phyloP scores from a whole-genome alignment of 1,140 invertebrate species.

The Steinernema feltiae region DNA sequence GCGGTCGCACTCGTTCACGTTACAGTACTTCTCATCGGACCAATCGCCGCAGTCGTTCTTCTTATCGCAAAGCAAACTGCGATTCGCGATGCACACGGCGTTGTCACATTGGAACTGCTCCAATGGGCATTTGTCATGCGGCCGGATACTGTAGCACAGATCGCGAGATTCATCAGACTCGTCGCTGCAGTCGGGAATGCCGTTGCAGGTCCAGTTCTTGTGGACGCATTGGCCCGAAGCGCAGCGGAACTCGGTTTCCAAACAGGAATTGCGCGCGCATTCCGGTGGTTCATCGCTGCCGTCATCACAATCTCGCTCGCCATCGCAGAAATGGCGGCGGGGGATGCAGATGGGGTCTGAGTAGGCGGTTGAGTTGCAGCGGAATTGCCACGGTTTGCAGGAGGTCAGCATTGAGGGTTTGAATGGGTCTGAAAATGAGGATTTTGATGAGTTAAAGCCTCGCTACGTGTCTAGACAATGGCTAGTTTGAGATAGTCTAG shows the following conservation, averaged over 20 bases:
- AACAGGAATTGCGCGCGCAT: slow-evolving; percentile 50
- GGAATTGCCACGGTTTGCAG: slow-evolving; percentile 6
- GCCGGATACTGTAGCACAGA: not conserved
- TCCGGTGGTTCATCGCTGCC: slow-evolving; percentile 10
- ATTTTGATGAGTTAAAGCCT: too few species aligned
- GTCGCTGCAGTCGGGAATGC: slow-evolving; percentile 66
- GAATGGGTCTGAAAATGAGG: not conserved
- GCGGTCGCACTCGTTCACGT: not conserved
- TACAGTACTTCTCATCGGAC: slow-evolving; percentile 65
- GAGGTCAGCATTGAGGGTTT: not conserved
- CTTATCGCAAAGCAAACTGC: not conserved
- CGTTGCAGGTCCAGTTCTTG: slow-evolving; percentile 64
- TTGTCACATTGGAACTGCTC: slow-evolving; percentile 4
- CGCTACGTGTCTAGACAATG: too few species aligned
- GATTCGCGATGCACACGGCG: not conserved
- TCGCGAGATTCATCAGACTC: slow-evolving; percentile 62
- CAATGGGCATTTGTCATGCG: not conserved
- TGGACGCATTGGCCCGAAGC: slow-evolving; percentile 63
- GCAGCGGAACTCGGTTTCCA: slow-evolving; percentile 58
- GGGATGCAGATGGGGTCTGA: slow-evolving; percentile 73
- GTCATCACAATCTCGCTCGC: slow-evolving; percentile 76
- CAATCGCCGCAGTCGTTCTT: slow-evolving; percentile 27
- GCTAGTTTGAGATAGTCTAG: too few species aligned
- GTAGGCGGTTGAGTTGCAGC: not conserved
- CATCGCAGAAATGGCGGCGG: slow-evolving; percentile 83